Evolutionary conservation across 2,797 vertebrate genomes (phyloP).

Genomic region (Ceryle rudis): DNA sequence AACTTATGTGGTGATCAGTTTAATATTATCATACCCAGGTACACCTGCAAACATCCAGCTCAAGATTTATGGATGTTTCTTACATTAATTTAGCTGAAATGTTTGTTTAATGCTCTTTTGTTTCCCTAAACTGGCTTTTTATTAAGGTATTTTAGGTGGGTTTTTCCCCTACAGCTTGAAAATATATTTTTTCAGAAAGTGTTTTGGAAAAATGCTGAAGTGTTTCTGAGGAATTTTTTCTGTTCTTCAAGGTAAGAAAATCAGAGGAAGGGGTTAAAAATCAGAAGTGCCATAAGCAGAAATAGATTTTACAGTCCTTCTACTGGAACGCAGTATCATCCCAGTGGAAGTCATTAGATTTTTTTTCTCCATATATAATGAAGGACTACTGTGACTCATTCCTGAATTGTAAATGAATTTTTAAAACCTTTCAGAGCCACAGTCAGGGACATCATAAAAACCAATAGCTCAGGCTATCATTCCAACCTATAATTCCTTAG

Average conservation of each 20-base stretch:
- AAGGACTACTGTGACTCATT: constrained; percentile 51
- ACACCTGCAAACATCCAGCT: not conserved
- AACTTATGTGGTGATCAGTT: not conserved
- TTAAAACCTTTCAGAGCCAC: constrained; percentile 33
- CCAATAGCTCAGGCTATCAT: not conserved
- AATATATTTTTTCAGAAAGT: not conserved
- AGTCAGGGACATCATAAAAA: not conserved
- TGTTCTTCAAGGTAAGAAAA: not conserved
- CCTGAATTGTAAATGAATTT: constrained; percentile 52
- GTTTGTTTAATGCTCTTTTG: not conserved
- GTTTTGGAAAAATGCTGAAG: not conserved
- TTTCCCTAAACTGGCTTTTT: not conserved
- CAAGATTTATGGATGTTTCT: not conserved
- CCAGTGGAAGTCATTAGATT: constrained; percentile 65
- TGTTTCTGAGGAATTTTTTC: not conserved
- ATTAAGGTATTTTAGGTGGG: accelerated
- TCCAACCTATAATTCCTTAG: not conserved
- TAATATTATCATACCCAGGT: not conserved
- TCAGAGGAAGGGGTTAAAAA: constrained; percentile 45
- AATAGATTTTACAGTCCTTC: constrained; percentile 39
- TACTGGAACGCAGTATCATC: not conserved
- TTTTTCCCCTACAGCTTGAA: not conserved
- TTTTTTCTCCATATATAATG: constrained; percentile 49
- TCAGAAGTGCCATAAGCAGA: not conserved
- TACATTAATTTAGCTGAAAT: not conserved